Base-by-base conservation (phyloP, 2,797 vertebrate species). In the Sandelia bainsii region DNA sequence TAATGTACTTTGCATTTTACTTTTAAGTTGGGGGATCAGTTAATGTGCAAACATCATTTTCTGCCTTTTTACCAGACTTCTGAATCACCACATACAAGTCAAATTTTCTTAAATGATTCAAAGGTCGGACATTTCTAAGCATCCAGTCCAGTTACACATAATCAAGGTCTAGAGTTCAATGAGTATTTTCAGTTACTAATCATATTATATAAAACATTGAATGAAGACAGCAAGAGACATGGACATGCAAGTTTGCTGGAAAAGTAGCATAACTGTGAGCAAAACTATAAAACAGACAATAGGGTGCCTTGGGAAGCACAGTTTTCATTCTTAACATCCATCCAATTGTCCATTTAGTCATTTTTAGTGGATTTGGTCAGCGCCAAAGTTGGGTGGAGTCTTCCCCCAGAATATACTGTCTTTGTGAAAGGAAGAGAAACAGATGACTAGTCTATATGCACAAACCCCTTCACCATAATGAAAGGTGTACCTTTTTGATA, bases 1-100 rank as follows among this genome's bases (percentile, higher is more conserved):
- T 79, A n/a, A 49, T 22, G 19, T 44, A 53, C 44, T 16, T 12
- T 4, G n/a, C 45, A 19, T 58, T 54, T 20, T 10, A 62, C 22
- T 48, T 9, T 27, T 22, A 51, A 62, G 16, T 19, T 22, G 16
- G 16, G 45, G 65, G 12, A 65, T 46, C 52, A 22, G 14, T 51
- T 46, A 44, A 58, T 51, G 25, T n/a, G 6, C 2, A 63, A 60
- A 63, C 32, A 16, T 27, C 0, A 1, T 23, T 22, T 32, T 37
- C 69, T 8, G 34, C 19, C 37, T 32, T 4, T 34, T 56, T 7
- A 42, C 39, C 34, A 49, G 46, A 39, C 16, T 29, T 53, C 20
- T 62, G n/a, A 66, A 46, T 75, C 29, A 23, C 2, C 37, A 19
- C 7, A 16, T n/a, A 22, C 8, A 0, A 20, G 17, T 42, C 37